A percentile compares a stretch with the other conserved stretches of the same genome.
Conservation (phyloP, 2,113 vertebrate genomes). For the Myiozetetes cayanensis region DNA sequence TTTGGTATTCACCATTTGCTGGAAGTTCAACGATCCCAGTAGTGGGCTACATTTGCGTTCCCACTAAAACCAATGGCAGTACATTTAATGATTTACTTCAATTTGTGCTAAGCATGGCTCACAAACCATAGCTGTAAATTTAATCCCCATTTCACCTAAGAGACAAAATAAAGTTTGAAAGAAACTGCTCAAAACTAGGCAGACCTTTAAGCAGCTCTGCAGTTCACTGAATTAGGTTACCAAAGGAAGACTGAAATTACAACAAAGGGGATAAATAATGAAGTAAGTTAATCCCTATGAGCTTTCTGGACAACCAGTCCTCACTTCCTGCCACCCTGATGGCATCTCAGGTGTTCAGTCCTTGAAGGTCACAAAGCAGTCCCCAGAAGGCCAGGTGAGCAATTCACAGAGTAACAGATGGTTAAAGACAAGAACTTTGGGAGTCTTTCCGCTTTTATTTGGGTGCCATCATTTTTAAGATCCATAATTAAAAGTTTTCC, state of each 20-base stretch:
- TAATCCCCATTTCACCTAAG: not conserved
- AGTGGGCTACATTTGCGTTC: not conserved
- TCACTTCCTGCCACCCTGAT: not conserved
- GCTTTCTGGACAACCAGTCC: not conserved
- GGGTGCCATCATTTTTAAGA: not conserved
- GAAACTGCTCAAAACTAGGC: not conserved
- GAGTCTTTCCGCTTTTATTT: not conserved
- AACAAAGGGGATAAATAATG: not conserved
- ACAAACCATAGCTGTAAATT: not conserved
- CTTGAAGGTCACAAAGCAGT: not conserved
- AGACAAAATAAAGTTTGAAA: not conserved
- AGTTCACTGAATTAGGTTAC: not conserved
- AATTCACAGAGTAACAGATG: not conserved
- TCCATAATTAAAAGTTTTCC: not conserved
- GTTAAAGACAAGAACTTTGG: not conserved
- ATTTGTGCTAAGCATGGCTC: conserved; percentile 13
- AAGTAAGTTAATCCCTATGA: not conserved
- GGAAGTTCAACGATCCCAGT: not conserved
- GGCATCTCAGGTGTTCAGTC: not conserved
- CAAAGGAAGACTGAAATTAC: not conserved
- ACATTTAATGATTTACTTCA: not conserved
- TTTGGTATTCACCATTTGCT: not conserved
- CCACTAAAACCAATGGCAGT: conserved; percentile 5
- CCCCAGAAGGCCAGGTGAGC: not conserved
- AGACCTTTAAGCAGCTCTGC: not conserved